Percentiles rank a stretch among this genome's conserved stretches.
phyloP scores from a whole-genome alignment of 1,140 invertebrate genomes.

The Tetramorium alpestre region DNA sequence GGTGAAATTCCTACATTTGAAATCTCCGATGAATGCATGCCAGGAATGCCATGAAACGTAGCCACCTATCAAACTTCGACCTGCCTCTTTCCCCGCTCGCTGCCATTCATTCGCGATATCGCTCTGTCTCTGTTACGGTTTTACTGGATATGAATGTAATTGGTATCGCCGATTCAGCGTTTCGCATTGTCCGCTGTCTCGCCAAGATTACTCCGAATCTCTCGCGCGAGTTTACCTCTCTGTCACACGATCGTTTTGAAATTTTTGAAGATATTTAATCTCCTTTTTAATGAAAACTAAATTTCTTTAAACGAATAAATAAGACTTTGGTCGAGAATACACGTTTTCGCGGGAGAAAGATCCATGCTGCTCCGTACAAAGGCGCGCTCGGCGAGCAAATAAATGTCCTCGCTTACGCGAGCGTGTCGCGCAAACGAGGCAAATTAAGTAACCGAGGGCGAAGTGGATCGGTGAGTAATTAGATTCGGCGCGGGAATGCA shows the following conservation, averaged over 20 bases:
- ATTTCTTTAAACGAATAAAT: not conserved
- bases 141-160: conserved; percentile 45
- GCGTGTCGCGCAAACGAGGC: conserved; percentile 42
- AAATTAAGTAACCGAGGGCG: conserved; percentile 56
- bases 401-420: conserved; percentile 38
- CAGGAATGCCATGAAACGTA: conserved; percentile 53
- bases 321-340: not conserved
- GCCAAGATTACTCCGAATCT: conserved; percentile 25
- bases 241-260: not conserved
- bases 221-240: not conserved
- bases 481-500: conserved; percentile 37
- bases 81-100: conserved; percentile 37
- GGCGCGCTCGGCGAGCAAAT: not conserved
- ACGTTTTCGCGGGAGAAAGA: not conserved
- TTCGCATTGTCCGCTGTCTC: conserved; percentile 15
- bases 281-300: not conserved
- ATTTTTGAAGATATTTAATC: not conserved
- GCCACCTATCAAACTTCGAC: conserved; percentile 54
- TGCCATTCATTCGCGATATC: conserved; percentile 52
- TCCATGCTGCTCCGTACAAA: conserved; percentile 1
- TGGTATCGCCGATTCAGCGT: conserved; percentile 32
- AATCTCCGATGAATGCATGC: conserved; percentile 56
- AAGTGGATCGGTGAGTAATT: conserved; percentile 58
- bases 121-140: conserved; percentile 39
- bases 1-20: conserved; percentile 57